A percentile compares a stretch with the other conserved stretches of the same genome.
Evolutionary conservation across 2,888 invertebrate genomes (phyloP).

Genomic region (Nycteola revayana): DNA sequence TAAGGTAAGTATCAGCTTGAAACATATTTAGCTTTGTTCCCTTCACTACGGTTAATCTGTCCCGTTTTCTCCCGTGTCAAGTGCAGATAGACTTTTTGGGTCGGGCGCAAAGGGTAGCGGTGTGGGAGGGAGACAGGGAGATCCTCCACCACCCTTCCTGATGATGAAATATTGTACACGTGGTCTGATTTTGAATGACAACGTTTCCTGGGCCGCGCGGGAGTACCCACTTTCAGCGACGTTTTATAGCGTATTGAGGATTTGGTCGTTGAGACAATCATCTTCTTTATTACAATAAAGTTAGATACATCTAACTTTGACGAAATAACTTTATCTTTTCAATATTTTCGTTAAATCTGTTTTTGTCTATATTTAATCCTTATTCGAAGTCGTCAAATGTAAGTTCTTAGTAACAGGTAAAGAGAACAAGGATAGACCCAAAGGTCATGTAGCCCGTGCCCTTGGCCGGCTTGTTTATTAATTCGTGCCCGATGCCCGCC

Average conservation of each 20-base stretch:
- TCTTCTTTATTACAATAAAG: too few species aligned
- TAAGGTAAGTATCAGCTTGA: constrained; percentile 75
- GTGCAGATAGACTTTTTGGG: constrained; percentile 81
- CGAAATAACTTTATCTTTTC: too few species aligned
- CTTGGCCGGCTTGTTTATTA: constrained; percentile 78
- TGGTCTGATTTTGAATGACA: constrained; percentile 88
- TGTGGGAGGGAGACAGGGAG: constrained; percentile 37
- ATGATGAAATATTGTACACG: constrained; percentile 89
- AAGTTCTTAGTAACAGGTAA: constrained; percentile 41
- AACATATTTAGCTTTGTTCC: constrained; percentile 82
- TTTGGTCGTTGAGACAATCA: constrained; percentile 60
- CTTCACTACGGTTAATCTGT: constrained; percentile 81
- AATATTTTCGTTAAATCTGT: not conserved
- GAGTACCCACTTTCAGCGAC: constrained; percentile 67
- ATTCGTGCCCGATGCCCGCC: constrained; percentile 67
- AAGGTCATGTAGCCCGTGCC: constrained; percentile 62
- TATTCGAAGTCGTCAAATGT: constrained; percentile 5
- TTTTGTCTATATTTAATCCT: not conserved
- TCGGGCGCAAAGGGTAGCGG: constrained; percentile 48
- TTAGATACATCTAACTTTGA: too few species aligned
- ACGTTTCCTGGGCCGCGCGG: constrained; percentile 79
- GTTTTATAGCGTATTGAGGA: constrained; percentile 71
- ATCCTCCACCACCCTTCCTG: constrained; percentile 68
- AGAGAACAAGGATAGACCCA: constrained; percentile 54
- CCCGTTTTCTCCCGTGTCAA: constrained; percentile 81